Evolutionary conservation across 2,113 vertebrate species (phyloP), one percentile per base, ranked within the genome.

Genomic region (Chionodraco myersi): DNA sequence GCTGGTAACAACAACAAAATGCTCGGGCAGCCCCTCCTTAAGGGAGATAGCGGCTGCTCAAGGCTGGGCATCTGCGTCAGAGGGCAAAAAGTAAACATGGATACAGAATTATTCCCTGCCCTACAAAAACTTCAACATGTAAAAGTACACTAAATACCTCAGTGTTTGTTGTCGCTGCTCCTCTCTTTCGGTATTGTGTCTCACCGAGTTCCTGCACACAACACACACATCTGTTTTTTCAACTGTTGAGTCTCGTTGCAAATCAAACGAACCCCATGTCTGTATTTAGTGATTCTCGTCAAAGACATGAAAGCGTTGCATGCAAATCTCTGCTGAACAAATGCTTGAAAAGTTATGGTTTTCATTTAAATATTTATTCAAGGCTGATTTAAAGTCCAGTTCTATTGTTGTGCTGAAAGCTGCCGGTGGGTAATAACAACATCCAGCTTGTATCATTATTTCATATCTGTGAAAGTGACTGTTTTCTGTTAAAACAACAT

Each of bases 201-300:
- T 77, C 63, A 65, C 21, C 73, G 0, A 87, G 72, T 44, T 92
- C 87, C 91, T 91, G 84, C 12, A 57, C 10, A 62, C 10, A 64
- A 71, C 53, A 73, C 9, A 61, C 12, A 72, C 77, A 10, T 26
- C 14, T 34, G 0, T 41, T 36, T 57, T 15, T 57, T 15, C 11
- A 54, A 18, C 34, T 23, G 36, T 21, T 21, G 2, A 30, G 5
- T 44, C 13, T 16, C 6, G 10, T 13, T 4, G 11, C 1, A 51
- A n/a, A 72, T 60, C 11, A 44, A 44, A 61, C 0, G 7, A 21
- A 10, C 4, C 21, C 21, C 21, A 21, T 21, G 21, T 56, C 2
- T 47, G 26, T 14, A 12, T 56, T 48, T 30, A 4, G 21, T 13
- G 14, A 18, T 13, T 47, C 12, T 69, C 23, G 34, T 58, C 13